A percentile compares a stretch with the other conserved stretches of the same genome.
Evolutionary conservation across 2,113 vertebrate species (phyloP).

Genomic region (Mixornis gularis): DNA sequence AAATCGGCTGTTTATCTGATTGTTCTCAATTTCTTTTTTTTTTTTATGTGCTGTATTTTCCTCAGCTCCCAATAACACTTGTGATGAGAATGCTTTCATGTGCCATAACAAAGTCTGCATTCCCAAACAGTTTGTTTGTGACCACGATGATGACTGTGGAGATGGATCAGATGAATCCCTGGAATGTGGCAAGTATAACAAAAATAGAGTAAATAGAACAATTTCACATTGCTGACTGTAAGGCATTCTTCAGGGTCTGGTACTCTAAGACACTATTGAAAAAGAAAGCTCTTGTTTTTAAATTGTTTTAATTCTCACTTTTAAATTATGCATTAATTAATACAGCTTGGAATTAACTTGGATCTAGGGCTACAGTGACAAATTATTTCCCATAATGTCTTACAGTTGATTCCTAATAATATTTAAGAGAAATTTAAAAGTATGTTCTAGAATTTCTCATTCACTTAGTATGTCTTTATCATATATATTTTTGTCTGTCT

Average conservation of each 20-base stretch:
- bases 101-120: constrained; percentile 92
- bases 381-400: neutral
- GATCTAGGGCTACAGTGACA: neutral
- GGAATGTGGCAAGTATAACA: constrained; percentile 85
- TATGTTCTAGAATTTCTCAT: neutral
- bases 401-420: neutral
- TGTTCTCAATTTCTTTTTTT: neutral
- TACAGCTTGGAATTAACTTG: neutral
- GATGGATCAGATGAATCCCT: constrained; percentile 92
- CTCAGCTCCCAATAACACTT: constrained; percentile 93
- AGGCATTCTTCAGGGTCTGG: neutral
- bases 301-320: neutral
- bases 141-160: constrained; percentile 94
- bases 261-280: neutral
- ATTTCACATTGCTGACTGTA: neutral
- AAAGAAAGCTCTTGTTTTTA: neutral
- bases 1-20: neutral
- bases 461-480: neutral
- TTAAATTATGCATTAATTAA: neutral
- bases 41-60: constrained; percentile 12
- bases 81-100: constrained; percentile 90
- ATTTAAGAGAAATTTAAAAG: neutral
- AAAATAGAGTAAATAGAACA: neutral
- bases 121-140: constrained; percentile 90
- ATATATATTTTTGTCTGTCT: neutral